Evolutionary conservation across 2,113 vertebrate species (phyloP).

Genomic region (Pseudorectes ferrugineus): DNA sequence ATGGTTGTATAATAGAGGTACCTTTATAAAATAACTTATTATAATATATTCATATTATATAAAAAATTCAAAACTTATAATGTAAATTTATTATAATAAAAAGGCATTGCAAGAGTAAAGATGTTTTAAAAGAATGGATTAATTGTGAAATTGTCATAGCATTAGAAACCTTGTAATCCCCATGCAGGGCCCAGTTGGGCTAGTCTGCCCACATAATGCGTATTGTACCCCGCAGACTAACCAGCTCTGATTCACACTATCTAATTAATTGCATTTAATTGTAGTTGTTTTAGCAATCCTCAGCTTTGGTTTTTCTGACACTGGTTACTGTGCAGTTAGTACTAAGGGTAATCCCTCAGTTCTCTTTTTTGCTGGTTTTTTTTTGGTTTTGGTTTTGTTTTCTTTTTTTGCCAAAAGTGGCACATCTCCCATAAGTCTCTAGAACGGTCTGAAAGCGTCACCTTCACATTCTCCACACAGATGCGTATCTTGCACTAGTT

Average conservation of each 20-base stretch:
- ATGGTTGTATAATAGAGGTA: neutral
- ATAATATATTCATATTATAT: neutral
- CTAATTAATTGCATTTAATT: neutral
- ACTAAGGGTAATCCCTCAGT: neutral
- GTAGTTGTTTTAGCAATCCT: neutral
- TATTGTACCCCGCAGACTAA: neutral
- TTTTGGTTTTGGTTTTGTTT: neutral
- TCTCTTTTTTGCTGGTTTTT: neutral
- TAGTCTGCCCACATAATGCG: neutral
- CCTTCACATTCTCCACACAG: neutral
- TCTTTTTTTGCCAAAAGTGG: too few species aligned
- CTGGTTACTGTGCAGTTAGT: neutral
- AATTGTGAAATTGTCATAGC: neutral
- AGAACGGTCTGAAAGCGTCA: neutral
- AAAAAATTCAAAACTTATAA: neutral
- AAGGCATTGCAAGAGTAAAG: neutral
- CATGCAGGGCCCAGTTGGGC: neutral
- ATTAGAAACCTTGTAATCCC: neutral
- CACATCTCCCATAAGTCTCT: neutral
- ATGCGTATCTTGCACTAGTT: neutral
- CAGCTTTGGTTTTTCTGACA: neutral
- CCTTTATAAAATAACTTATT: neutral
- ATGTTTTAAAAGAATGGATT: neutral
- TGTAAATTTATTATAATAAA: neutral
- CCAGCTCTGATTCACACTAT: neutral